Percentiles rank a stretch among this genome's conserved stretches.
Conservation (phyloP, 2,113 vertebrate species). For the Gulo gulo region DNA sequence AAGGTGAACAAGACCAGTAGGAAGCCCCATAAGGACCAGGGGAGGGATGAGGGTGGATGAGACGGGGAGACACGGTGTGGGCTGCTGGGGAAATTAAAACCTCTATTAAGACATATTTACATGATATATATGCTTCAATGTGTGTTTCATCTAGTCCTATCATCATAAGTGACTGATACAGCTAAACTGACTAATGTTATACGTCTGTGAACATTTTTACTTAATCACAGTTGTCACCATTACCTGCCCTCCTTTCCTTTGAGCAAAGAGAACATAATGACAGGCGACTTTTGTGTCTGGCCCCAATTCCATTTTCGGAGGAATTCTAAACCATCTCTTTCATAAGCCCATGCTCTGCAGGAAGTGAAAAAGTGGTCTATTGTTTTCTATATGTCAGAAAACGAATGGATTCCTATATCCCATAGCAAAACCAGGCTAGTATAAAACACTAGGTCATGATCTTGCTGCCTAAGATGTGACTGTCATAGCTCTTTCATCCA, state of each 20-base stretch:
- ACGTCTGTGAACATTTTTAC: conserved; percentile 60
- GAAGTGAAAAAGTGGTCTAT: conserved; percentile 66
- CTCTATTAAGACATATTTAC: conserved; percentile 73
- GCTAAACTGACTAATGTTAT: conserved; percentile 70
- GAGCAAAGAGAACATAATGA: conserved; percentile 65
- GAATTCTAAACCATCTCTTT: conserved; percentile 55
- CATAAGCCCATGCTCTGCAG: conserved; percentile 63
- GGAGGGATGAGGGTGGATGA: conserved; percentile 75
- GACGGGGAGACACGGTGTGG: conserved; percentile 69
- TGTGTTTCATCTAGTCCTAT: conserved; percentile 65
- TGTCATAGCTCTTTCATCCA: conserved; percentile 27
- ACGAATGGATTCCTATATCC: conserved; percentile 72
- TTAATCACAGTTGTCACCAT: conserved; percentile 64
- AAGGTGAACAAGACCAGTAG: conserved; percentile 80
- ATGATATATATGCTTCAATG: conserved; percentile 55
- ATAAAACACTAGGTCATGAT: conserved; percentile 45
- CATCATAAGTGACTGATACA: conserved; percentile 71
- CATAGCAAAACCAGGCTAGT: conserved; percentile 32
- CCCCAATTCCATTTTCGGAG: conserved; percentile 50
- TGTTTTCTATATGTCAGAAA: conserved; percentile 71
- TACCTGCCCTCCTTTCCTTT: conserved; percentile 64
- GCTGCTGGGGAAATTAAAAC: conserved; percentile 72
- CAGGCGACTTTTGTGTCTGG: conserved; percentile 68
- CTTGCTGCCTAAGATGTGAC: conserved; percentile 41
- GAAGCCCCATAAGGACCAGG: conserved; percentile 73